A percentile compares a stretch with the other conserved stretches of the same genome.
Evolutionary conservation across 2,888 invertebrate species (phyloP).

Genomic region (Mythimna ferrago): DNA sequence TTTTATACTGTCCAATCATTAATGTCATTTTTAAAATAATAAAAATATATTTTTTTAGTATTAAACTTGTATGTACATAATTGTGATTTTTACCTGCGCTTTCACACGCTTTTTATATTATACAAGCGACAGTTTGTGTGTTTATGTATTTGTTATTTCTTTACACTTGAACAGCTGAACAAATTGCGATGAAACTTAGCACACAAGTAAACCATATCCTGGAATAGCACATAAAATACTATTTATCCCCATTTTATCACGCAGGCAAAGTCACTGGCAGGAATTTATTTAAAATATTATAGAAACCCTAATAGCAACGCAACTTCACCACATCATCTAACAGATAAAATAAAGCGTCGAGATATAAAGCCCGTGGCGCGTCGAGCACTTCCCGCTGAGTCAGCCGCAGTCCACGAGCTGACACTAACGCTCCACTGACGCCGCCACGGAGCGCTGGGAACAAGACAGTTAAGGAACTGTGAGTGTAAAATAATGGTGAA

Average conservation of each 20-base stretch:
- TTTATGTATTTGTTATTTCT: too few species aligned
- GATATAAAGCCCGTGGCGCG: slow-evolving; percentile 6
- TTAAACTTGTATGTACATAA: too few species aligned
- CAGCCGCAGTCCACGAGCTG: slow-evolving; percentile 36
- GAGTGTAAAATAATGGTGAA: not conserved
- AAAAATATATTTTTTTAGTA: too few species aligned
- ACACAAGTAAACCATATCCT: too few species aligned
- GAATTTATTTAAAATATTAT: too few species aligned
- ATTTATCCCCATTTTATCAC: too few species aligned
- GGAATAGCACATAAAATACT: too few species aligned
- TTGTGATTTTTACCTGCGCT: too few species aligned
- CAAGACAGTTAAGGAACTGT: slow-evolving; percentile 3
- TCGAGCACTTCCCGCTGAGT: slow-evolving; percentile 29
- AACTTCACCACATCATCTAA: not conserved
- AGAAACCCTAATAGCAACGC: not conserved
- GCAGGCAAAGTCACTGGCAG: not conserved
- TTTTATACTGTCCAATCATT: not conserved
- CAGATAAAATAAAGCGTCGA: slow-evolving; percentile 11
- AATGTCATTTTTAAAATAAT: not conserved
- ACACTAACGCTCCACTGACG: slow-evolving; percentile 53
- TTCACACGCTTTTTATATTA: too few species aligned
- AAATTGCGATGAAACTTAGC: too few species aligned
- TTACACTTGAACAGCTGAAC: too few species aligned
- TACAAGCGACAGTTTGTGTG: too few species aligned
- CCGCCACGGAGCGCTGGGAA: slow-evolving; percentile 7